phyloP scores from a whole-genome alignment of 1,140 invertebrate genomes.

The Ericerus pela region DNA sequence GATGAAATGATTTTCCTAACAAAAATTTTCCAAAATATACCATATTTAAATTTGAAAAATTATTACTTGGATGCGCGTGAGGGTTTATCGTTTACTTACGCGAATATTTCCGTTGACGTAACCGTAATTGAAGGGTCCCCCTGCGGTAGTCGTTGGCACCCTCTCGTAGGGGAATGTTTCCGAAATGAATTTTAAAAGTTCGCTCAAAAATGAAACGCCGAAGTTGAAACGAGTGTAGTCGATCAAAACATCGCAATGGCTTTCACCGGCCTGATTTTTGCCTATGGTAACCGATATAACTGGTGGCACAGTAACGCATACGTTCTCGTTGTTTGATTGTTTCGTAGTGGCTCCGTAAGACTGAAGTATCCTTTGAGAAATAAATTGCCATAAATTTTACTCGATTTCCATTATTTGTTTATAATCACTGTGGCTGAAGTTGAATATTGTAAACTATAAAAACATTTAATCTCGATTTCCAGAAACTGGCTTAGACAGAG shows the following conservation, averaged over 20 bases:
- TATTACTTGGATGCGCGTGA: too few species aligned
- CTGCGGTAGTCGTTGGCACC: slow-evolving; percentile 26
- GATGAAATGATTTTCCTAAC: too few species aligned
- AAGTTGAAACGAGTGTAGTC: slow-evolving; percentile 57
- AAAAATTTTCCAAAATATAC: too few species aligned
- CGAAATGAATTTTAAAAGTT: slow-evolving; percentile 47
- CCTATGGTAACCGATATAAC: slow-evolving; percentile 48
- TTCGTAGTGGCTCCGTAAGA: slow-evolving; percentile 27
- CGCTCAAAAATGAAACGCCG: slow-evolving; percentile 52
- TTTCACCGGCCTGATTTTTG: slow-evolving; percentile 44
- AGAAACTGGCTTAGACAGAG: too few species aligned
- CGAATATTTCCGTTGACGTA: not conserved
- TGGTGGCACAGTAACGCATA: slow-evolving; percentile 47
- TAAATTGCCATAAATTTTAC: too few species aligned
- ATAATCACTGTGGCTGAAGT: too few species aligned
- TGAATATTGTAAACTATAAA: too few species aligned
- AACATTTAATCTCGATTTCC: too few species aligned
- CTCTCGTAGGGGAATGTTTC: slow-evolving; percentile 44
- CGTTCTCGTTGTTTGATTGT: slow-evolving; percentile 30
- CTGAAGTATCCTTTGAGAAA: not conserved
- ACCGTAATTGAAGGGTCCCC: not conserved
- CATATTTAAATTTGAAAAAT: too few species aligned
- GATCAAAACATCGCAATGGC: slow-evolving; percentile 47
- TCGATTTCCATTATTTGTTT: too few species aligned
- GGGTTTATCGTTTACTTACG: too few species aligned